These are phyloP conservation scores for Melanotaenia parkinsoni DNA, from an alignment of 2,797 vertebrate species.

Conservation along the genomic window DNA sequence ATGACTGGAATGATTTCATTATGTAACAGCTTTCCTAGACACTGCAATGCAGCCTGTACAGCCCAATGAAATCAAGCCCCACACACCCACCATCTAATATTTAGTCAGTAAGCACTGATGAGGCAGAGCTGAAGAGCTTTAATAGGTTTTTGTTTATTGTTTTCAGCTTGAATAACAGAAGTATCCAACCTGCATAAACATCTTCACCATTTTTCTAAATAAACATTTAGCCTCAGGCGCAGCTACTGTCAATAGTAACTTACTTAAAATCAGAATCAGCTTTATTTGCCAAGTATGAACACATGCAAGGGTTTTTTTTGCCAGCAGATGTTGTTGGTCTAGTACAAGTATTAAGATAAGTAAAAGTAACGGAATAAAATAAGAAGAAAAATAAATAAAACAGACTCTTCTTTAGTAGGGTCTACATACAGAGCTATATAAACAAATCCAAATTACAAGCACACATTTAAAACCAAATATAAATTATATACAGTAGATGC, in stretches of 20 bases:
- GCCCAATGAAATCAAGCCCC: not conserved
- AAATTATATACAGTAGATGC: too few relatives aligned
- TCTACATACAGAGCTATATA: too few relatives aligned
- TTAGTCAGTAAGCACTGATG: conserved; percentile 15
- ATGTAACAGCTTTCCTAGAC: not conserved
- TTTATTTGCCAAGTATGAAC: too few relatives aligned
- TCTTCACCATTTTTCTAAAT: not conserved
- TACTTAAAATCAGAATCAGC: not conserved
- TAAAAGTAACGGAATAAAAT: too few relatives aligned
- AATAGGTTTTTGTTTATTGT: not conserved
- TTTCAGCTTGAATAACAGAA: not conserved
- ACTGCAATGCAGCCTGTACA: not conserved
- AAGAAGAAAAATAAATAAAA: too few relatives aligned
- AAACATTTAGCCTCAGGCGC: not conserved
- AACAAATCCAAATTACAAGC: too few relatives aligned
- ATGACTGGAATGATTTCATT: not conserved
- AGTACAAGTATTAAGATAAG: too few relatives aligned
- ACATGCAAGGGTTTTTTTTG: too few relatives aligned
- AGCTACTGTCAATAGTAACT: not conserved
- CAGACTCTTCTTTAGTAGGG: too few relatives aligned
- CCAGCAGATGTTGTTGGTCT: too few relatives aligned
- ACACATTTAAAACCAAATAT: too few relatives aligned
- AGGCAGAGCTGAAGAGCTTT: conserved; percentile 16
- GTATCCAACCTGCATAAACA: not conserved
- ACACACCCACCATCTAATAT: conserved; percentile 16